Base-by-base conservation (phyloP, 2,113 vertebrate genomes). In the Pao palembangensis region DNA sequence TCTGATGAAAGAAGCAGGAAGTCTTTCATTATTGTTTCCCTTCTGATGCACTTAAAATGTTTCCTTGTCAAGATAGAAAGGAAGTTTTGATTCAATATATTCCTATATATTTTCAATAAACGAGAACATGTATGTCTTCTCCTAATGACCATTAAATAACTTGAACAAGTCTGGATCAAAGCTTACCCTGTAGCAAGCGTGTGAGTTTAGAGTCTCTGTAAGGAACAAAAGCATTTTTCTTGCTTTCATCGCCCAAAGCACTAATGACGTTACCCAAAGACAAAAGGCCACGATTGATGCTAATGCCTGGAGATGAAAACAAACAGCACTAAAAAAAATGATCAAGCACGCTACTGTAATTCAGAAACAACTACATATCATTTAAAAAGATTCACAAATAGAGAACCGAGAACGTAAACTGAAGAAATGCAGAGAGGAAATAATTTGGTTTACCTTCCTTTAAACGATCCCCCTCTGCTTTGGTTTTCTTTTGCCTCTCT, bases 151-250 rank as follows among this genome's bases (percentile, higher is more conserved):
- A 0, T 8, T 38, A 11, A 12, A 38, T 14, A 48, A 12, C 25
- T 18, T 16, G 31, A 57, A 11, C n/a, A 47, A 38, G 49, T 19
- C 14, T 21, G 57, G 49, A 78, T 72, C 51, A 76, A 81, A 76
- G 69, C 89, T 86, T 82, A 98, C 97, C 94, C 90, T 98, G 96
- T 44, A 99, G 89, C 53, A 99, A 86, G 1, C 96, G 93, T 0
- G 96, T 98, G 59, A 99, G 71, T 61, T 98, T 98, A 0, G 97
- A 99, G 85, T 98, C 95, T 87, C 97, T 93, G 85, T 99, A 98
- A n/a, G 96, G 96, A 38, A 99, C 94, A 91, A 96, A 96, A 0
- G 81, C 80, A 8, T 89, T 91, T 71, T 94, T 97, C 77, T 96
- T 98, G 25, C 87, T 92, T 55, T 98, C 97, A 51, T 98, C 97